Evolutionary conservation across 2,113 vertebrate species (phyloP).

Genomic region (Muscicapa adusta): DNA sequence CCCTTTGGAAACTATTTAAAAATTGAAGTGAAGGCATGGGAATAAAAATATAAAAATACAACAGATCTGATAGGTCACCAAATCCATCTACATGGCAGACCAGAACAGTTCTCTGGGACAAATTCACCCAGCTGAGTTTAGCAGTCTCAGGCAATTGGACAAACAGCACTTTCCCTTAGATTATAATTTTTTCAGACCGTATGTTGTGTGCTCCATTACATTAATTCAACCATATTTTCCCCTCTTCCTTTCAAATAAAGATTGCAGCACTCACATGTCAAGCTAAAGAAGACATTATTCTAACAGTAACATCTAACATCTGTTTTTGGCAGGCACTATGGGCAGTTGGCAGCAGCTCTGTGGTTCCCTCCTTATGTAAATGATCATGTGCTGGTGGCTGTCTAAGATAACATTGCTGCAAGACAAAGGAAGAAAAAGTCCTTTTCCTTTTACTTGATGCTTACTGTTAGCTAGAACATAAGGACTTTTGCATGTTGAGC

Average conservation of each 20-base stretch:
- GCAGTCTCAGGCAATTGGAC: neutral
- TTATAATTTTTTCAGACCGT: neutral
- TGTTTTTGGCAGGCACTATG: constrained; percentile 60
- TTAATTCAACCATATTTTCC: constrained; percentile 45
- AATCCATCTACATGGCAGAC: neutral
- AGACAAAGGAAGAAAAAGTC: constrained; percentile 53
- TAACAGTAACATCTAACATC: constrained; percentile 62
- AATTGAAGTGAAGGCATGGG: neutral
- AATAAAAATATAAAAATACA: neutral
- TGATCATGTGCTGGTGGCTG: constrained; percentile 58
- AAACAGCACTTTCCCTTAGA: neutral
- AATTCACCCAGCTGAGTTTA: neutral
- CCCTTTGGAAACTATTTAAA: neutral
- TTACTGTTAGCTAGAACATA: constrained; percentile 13
- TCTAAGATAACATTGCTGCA: constrained; percentile 32
- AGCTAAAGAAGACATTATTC: constrained; percentile 47
- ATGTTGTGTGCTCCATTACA: neutral
- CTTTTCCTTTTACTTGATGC: constrained; percentile 35
- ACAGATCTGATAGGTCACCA: neutral
- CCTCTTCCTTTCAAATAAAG: constrained; percentile 53
- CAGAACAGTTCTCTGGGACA: neutral
- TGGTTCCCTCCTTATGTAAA: constrained; percentile 56
- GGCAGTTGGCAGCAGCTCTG: constrained; percentile 59
- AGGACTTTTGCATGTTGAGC: constrained; percentile 30
- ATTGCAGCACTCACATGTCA: constrained; percentile 47